Base-by-base conservation (phyloP, 92 coral and sea anemone species). In the Epizoanthus fatuus region DNA sequence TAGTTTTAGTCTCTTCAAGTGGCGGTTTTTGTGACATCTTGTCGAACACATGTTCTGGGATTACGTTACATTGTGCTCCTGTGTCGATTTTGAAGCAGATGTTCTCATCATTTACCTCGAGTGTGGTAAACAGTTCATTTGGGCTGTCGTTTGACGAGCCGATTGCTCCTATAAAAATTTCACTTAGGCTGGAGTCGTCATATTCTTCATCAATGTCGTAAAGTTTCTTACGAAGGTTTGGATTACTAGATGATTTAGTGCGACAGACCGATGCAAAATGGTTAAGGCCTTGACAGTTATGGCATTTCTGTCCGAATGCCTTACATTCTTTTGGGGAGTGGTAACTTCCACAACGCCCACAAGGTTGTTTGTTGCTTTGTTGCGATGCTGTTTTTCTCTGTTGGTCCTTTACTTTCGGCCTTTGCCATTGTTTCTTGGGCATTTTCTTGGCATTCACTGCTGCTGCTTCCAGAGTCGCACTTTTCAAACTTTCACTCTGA, bases 61-160 rank as follows among this genome's bases (percentile, higher is more conserved):
- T 22, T 14, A 86, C 86, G 52, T 86, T 86, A 42, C 86, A 86
- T 76, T 86, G 90, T 2, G 86, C 90, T 58, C 80, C 90, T 7
- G 86, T 80, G 90, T 86, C 86, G 11, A 86, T 68, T 52, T 86
- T 86, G 72, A 86, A 69, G 17, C 75, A 42, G 54, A 86, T 49
- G 25, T 57, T 59, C 40, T 86, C 51, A 19, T 13, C 63, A 25
- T 86, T 71, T 70, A 79, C 84, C 32, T 5, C 57, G 66, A 73
- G 44, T 20, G 5, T 11, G 2, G 44, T 40, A 17, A 16, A 13
- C 35, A 55, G 17, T 53, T 20, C 37, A 47, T 55, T 17, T 35
- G 35, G 35, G 17, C 13, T 12, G 19, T 44, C 38, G 80, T 74
- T 45, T 35, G 15, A 25, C 17, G 52, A 44, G 42, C 63, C 20